A percentile compares a stretch with the other conserved stretches of the same genome.
phyloP scores from a whole-genome alignment of 64 coral and sea anemone genomes.

The Astreopora myriophthalma region DNA sequence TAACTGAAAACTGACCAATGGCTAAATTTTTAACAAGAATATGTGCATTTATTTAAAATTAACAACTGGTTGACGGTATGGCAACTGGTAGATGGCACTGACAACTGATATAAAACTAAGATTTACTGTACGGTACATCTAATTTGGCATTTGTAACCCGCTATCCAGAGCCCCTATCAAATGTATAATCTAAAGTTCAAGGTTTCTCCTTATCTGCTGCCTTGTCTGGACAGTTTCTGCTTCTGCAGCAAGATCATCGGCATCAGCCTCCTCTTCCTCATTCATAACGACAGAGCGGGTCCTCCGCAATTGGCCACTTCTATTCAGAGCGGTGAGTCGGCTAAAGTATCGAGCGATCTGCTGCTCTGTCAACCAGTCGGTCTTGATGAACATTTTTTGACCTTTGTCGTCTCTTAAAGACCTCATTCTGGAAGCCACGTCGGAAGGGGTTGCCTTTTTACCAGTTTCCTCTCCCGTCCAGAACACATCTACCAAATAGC shows the following conservation, averaged over 20 bases:
- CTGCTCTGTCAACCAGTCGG: conserved; percentile 7
- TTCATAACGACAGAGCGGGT: background rate
- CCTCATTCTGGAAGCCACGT: background rate
- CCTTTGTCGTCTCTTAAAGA: conserved; percentile 8
- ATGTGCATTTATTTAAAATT: too few relatives aligned
- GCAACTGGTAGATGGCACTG: too few relatives aligned
- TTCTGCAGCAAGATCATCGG: background rate
- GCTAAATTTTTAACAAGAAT: too few relatives aligned
- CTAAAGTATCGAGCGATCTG: background rate
- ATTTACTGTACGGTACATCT: too few relatives aligned
- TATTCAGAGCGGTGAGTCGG: too few relatives aligned
- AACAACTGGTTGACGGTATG: too few relatives aligned
- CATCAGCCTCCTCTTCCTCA: background rate
- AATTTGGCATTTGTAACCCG: background rate
- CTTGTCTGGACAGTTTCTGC: background rate
- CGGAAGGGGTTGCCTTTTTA: background rate
- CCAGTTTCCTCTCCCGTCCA: background rate
- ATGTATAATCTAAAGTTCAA: background rate
- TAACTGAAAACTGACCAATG: too few relatives aligned
- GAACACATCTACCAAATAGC: background rate
- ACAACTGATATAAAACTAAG: too few relatives aligned
- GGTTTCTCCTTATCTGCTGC: background rate
- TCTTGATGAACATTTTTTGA: background rate
- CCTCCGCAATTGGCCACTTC: too few relatives aligned
- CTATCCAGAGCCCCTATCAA: background rate